Evolutionary conservation across 2,113 vertebrate species (phyloP).

Genomic region (Vanacampus margaritifer): DNA sequence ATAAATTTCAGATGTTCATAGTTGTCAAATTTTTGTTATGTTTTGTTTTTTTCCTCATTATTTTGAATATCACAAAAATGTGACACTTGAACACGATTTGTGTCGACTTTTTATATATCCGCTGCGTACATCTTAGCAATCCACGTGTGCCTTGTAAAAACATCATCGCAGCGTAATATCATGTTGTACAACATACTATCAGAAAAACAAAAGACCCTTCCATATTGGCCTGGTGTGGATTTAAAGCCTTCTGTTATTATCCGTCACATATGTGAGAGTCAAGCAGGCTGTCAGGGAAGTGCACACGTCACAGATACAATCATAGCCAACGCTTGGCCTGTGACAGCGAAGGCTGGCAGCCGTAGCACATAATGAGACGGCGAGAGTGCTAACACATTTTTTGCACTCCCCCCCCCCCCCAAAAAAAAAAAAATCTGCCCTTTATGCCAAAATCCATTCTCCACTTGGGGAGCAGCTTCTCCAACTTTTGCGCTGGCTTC

Average conservation of each 20-base stretch:
- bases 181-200: no score
- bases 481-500: conserved; percentile 11
- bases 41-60: no score
- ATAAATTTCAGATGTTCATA: no score
- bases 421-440: not conserved
- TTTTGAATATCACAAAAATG: no score
- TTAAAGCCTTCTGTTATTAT: not conserved
- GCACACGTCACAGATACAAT: conserved; percentile 8
- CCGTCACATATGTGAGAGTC: conserved; percentile 12
- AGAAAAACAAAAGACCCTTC: not conserved
- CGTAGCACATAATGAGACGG: conserved; percentile 34
- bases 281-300: conserved; percentile 1
- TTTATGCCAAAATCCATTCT: not conserved
- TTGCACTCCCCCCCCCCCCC: conserved; percentile 2
- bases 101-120: no score
- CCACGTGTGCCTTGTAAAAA: no score
- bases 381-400: conserved; percentile 17
- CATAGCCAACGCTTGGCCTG: conserved; percentile 12
- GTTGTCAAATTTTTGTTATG: no score
- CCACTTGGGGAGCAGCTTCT: not conserved
- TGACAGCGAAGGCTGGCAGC: conserved; percentile 32
- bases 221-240: not conserved
- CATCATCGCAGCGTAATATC: no score
- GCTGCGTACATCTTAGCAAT: no score
- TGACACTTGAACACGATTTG: no score